Conservation (phyloP, 2,113 vertebrate species). For the Anhinga anhinga region DNA sequence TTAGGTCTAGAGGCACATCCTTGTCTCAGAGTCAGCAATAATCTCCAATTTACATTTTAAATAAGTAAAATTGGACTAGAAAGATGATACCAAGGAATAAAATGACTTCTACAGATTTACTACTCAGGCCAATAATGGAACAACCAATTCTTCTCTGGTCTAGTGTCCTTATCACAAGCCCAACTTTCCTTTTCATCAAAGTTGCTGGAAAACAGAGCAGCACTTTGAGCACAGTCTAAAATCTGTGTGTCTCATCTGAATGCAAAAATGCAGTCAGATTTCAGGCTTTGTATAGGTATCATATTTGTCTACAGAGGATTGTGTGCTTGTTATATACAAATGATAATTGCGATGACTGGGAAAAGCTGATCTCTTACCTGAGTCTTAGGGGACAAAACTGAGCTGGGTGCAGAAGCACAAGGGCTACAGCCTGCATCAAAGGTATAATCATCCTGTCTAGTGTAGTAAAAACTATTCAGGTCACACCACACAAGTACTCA, state of each 20-base stretch:
- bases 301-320: background rate
- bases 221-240: background rate
- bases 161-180: background rate
- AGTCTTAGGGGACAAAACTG: background rate
- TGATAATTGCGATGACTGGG: background rate
- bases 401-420: background rate
- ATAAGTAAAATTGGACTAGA: background rate
- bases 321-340: background rate
- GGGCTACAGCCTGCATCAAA: background rate
- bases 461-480: background rate
- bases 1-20: background rate
- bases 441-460: background rate
- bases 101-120: background rate
- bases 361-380: background rate
- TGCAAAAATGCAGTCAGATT: background rate
- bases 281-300: rapidly evolving
- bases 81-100: background rate
- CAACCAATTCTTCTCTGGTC: background rate
- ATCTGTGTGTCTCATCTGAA: background rate
- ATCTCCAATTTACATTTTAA: background rate
- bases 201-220: background rate
- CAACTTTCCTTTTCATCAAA: background rate
- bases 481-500: background rate
- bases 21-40: background rate
- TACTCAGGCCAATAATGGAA: background rate